Conservation (phyloP, 2,113 vertebrate genomes). For the Chaenocephalus aceratus region DNA sequence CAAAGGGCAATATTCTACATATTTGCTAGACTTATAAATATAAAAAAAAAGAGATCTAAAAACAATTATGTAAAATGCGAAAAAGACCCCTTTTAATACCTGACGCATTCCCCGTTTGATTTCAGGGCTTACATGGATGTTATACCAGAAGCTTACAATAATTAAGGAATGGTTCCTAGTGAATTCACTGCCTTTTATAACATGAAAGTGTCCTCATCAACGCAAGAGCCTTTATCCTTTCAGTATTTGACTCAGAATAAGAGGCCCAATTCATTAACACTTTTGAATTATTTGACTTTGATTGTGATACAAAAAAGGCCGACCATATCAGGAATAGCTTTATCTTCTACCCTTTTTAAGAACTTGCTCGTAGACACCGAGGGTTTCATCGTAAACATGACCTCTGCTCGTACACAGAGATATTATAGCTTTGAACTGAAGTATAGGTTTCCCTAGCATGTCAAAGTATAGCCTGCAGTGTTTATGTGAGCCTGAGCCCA, state of each 20-base stretch:
- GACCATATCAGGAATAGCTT: not conserved
- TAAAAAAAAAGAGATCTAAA: not conserved
- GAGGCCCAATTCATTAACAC: not conserved
- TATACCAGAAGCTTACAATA: not conserved
- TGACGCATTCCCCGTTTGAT: too few species aligned
- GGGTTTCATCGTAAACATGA: not conserved
- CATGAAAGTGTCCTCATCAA: too few species aligned
- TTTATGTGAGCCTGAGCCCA: conserved; percentile 5
- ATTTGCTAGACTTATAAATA: too few species aligned
- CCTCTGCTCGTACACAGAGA: conserved; percentile 5
- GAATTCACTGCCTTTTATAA: not conserved
- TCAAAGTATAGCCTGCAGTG: conserved; percentile 53
- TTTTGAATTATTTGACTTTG: too few species aligned
- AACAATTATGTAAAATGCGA: not conserved
- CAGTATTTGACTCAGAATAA: not conserved
- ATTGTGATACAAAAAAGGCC: not conserved
- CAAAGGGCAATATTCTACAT: too few species aligned
- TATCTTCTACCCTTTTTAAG: too few species aligned
- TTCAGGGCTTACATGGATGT: too few species aligned
- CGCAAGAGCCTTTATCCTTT: not conserved
- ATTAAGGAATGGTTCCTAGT: not conserved
- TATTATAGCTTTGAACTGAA: conserved; percentile 38
- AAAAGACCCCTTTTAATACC: too few species aligned
- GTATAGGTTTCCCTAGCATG: conserved; percentile 20
- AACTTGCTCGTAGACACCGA: not conserved